Percentiles rank a stretch among this genome's conserved stretches.
phyloP scores from a whole-genome alignment of 2,888 invertebrate species.

The Rugalucina vietnamica region DNA sequence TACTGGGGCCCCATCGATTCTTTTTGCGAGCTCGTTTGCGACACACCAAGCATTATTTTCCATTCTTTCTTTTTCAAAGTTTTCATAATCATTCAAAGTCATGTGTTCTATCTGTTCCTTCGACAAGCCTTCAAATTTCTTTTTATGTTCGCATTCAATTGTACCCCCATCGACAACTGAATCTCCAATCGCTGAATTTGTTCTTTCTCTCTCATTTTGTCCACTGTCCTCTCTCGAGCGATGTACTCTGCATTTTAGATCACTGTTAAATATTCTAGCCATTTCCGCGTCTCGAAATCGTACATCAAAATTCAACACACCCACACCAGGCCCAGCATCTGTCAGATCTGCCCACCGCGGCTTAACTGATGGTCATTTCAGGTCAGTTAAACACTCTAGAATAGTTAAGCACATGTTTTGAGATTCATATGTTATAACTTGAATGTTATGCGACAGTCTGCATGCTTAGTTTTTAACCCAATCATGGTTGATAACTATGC shows the following conservation, averaged over 20 bases:
- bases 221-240: constrained; percentile 12
- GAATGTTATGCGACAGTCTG: no score
- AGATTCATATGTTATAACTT: no score
- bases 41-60: not conserved
- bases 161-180: constrained; percentile 22
- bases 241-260: not conserved
- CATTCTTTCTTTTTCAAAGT: not conserved
- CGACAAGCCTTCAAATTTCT: not conserved
- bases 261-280: not conserved
- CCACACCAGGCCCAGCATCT: constrained; percentile 26
- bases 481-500: no score
- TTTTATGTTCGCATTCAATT: not conserved
- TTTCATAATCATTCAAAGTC: not conserved
- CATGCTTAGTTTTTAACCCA: no score
- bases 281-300: constrained; percentile 13
- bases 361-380: not conserved
- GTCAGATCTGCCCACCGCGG: constrained; percentile 6
- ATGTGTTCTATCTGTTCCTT: not conserved
- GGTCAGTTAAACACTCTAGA: not conserved
- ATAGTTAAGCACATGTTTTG: not conserved
- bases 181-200: constrained; percentile 18
- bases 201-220: constrained; percentile 16
- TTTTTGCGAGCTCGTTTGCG: not conserved
- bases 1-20: not conserved
- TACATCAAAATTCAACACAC: constrained; percentile 15